Evolutionary conservation across 2,888 invertebrate species (phyloP).

Genomic region (Chirona hameri): DNA sequence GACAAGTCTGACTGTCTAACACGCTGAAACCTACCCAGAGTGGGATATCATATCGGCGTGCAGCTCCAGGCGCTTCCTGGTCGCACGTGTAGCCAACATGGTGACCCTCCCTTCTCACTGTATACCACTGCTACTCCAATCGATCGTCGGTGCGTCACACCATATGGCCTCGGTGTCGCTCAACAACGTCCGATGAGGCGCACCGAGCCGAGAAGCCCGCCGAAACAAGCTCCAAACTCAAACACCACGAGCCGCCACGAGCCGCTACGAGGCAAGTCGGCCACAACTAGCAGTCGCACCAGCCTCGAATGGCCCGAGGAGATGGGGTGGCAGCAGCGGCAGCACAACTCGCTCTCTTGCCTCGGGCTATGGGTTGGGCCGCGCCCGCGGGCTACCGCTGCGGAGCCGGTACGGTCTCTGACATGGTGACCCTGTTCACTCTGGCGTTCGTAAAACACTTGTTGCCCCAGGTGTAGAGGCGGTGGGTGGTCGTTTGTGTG

Average conservation of each 20-base stretch:
- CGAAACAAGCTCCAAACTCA: no score
- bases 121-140: not conserved
- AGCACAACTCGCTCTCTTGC: not conserved
- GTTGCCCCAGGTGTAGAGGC: not conserved
- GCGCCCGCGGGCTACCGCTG: not conserved
- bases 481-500: not conserved
- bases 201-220: no score
- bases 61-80: not conserved
- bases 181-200: no score
- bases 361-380: not conserved
- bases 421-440: not conserved
- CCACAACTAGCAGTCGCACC: not conserved
- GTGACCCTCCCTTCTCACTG: not conserved
- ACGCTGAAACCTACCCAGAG: not conserved
- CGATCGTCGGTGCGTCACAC: not conserved
- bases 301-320: not conserved
- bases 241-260: no score
- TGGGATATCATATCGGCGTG: not conserved
- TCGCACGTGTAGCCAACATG: not conserved
- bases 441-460: not conserved
- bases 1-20: no score
- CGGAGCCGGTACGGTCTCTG: not conserved
- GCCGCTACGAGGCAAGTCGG: not conserved
- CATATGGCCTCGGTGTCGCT: not conserved
- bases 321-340: not conserved